Conservation (phyloP, 2,113 vertebrate genomes). For the Tragelaphus imberbis region DNA sequence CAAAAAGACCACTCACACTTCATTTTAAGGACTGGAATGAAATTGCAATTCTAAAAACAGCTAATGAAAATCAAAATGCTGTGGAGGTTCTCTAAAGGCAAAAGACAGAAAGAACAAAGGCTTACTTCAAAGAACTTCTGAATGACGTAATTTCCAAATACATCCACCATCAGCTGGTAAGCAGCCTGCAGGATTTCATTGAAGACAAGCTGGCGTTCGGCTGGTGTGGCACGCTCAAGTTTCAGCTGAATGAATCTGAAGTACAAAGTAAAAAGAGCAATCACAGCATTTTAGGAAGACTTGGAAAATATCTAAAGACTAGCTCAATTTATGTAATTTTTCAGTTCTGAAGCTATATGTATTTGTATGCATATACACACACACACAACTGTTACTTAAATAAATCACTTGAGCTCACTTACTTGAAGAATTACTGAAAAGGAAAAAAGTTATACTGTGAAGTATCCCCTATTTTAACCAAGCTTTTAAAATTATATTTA, state of each 20-base stretch:
- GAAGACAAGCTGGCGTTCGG: conserved; percentile 98
- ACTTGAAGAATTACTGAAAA: background rate
- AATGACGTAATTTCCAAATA: conserved; percentile 99
- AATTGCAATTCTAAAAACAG: background rate
- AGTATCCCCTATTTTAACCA: background rate
- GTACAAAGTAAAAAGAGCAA: conserved; percentile 24
- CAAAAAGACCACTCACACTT: background rate
- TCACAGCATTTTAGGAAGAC: conserved; percentile 4
- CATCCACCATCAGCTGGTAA: conserved; percentile 99
- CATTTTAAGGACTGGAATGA: background rate
- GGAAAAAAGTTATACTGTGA: background rate
- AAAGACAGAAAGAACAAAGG: conserved; percentile 30
- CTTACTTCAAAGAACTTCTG: conserved; percentile 99
- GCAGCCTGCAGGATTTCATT: conserved; percentile 98
- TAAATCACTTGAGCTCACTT: background rate
- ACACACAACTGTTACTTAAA: background rate
- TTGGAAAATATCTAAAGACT: background rate
- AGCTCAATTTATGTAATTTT: background rate
- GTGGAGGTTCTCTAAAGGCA: conserved; percentile 10
- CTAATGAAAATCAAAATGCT: conserved; percentile 28
- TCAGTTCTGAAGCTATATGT: background rate
- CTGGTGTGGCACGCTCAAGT: conserved; percentile 95
- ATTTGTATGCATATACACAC: background rate
- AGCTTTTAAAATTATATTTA: background rate
- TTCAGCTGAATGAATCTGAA: conserved; percentile 98